Percentiles rank a stretch among this genome's conserved stretches.
These are phyloP conservation scores for Antechinus stuartii DNA, from an alignment of 2,113 vertebrate species.

Conservation along the genomic window DNA sequence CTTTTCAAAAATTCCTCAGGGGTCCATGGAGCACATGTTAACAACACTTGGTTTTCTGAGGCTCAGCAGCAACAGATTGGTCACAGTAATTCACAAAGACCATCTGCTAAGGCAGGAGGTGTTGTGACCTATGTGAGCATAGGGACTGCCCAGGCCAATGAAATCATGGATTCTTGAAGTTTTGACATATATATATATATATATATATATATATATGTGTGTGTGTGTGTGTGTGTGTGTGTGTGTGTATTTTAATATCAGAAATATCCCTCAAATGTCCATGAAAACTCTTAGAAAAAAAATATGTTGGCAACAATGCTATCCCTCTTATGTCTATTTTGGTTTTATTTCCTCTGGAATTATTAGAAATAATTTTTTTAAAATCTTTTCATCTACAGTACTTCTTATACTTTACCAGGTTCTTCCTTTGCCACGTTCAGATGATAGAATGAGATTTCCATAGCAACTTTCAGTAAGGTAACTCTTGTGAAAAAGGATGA, in stretches of 20 bases:
- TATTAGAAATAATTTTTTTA: conserved; percentile 47
- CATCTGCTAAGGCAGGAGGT: neutral
- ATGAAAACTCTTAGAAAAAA: neutral
- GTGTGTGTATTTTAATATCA: neutral
- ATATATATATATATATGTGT: no score
- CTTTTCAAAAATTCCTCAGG: neutral
- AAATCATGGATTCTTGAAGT: neutral
- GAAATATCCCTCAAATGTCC: neutral
- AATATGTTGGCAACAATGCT: neutral
- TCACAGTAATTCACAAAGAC: neutral
- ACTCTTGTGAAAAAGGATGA: conserved; percentile 4
- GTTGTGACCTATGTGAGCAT: neutral
- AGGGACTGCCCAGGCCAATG: neutral
- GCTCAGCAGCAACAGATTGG: neutral
- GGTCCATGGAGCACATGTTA: neutral
- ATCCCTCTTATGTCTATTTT: conserved; percentile 20
- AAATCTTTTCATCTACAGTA: conserved; percentile 29
- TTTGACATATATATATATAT: neutral
- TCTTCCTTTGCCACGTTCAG: neutral
- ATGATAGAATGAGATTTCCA: conserved; percentile 35
- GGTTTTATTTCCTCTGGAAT: conserved; percentile 48
- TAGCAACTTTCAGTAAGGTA: conserved; percentile 45
- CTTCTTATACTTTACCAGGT: conserved; percentile 32
- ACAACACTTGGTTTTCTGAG: neutral
- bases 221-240: no score